A percentile compares a stretch with the other conserved stretches of the same genome.
These are phyloP conservation scores for Carollia perspicillata DNA, from an alignment of 2,113 vertebrate species.

Conservation along the genomic window DNA sequence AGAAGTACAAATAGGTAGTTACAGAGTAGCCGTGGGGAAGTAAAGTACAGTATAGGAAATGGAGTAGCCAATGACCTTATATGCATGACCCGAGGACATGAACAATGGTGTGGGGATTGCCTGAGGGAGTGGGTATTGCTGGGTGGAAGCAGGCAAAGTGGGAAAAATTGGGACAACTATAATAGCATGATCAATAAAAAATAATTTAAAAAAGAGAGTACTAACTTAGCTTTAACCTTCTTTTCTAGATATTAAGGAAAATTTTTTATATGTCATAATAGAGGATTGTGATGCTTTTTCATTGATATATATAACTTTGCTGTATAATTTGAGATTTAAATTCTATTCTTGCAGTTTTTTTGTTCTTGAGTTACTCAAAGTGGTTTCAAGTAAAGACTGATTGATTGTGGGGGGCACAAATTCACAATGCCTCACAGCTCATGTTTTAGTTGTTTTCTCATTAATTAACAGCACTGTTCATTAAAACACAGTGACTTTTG, in stretches of 20 bases:
- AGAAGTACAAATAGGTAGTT: no score
- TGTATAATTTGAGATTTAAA: conserved; percentile 27
- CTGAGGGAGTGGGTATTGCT: no score
- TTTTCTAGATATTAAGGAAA: neutral
- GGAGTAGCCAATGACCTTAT: no score
- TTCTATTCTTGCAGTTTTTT: conserved; percentile 48
- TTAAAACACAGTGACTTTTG: conserved; percentile 73
- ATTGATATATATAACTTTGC: neutral
- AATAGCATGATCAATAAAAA: no score
- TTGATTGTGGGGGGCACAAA: conserved; percentile 1
- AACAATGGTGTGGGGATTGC: no score
- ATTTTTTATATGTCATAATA: neutral
- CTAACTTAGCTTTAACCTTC: neutral
- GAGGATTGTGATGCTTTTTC: neutral
- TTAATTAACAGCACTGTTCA: conserved; percentile 72
- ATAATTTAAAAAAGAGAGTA: neutral
- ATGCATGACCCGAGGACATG: no score
- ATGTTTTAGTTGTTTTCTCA: conserved; percentile 62
- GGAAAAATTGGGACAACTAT: no score
- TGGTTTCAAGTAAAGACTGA: conserved; percentile 61
- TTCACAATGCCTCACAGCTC: conserved; percentile 34
- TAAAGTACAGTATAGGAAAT: no score
- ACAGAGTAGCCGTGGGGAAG: no score
- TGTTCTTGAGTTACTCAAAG: conserved; percentile 44
- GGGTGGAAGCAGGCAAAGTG: no score